Percentiles rank a stretch among this genome's conserved stretches.
Evolutionary conservation across 1,140 invertebrate genomes (phyloP).

Genomic region (Calliopsis andreniformis): DNA sequence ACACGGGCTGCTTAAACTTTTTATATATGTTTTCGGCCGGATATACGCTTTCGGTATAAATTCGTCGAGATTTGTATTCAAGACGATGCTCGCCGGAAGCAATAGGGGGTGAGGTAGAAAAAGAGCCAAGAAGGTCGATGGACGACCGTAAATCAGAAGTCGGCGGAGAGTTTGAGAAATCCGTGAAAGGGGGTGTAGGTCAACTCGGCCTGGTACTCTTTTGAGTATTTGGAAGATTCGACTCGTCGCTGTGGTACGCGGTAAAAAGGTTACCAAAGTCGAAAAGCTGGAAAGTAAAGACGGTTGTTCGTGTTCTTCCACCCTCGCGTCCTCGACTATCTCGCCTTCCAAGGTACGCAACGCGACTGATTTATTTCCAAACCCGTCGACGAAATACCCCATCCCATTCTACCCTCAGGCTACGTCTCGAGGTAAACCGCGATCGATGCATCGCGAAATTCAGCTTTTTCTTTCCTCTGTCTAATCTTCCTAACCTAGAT

Average conservation of each 20-base stretch:
- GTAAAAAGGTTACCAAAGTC: slow-evolving; percentile 26
- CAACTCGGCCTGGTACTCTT: slow-evolving; percentile 37
- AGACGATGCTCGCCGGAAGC: no score
- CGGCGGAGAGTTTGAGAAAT: slow-evolving; percentile 35
- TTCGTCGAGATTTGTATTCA: slow-evolving; percentile 10
- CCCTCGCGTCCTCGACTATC: neutral
- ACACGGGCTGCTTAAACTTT: no score
- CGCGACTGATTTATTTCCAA: slow-evolving; percentile 40
- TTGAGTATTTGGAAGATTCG: slow-evolving; percentile 26
- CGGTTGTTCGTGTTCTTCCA: slow-evolving; percentile 8
- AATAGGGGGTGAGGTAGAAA: neutral
- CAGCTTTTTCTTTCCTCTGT: neutral
- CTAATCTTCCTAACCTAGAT: no score
- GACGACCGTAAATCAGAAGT: slow-evolving; percentile 51
- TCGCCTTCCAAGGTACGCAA: neutral
- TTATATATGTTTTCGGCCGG: no score
- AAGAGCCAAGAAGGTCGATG: slow-evolving; percentile 13
- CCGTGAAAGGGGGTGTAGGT: slow-evolving; percentile 25
- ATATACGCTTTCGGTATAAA: slow-evolving; percentile 2
- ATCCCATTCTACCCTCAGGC: neutral
- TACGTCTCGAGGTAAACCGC: neutral
- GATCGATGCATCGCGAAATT: neutral
- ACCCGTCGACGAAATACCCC: neutral
- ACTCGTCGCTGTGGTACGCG: slow-evolving; percentile 22
- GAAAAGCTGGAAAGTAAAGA: slow-evolving; percentile 38